phyloP scores from a whole-genome alignment of 2,888 invertebrate genomes.

The Subacronicta megacephala region DNA sequence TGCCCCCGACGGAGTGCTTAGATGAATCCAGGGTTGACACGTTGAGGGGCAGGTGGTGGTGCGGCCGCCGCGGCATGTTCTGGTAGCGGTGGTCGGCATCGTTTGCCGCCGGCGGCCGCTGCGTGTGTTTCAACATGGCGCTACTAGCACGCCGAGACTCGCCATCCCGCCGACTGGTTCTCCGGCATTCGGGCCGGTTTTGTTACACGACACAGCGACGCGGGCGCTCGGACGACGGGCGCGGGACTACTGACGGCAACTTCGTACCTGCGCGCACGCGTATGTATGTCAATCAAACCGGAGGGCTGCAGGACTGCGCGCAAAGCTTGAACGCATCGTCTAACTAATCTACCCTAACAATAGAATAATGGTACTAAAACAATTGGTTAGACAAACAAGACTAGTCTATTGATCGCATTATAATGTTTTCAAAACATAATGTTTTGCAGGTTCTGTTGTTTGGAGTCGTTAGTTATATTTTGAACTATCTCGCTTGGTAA shows the following conservation, averaged over 20 bases:
- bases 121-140: constrained; percentile 93
- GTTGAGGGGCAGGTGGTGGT: constrained; percentile 91
- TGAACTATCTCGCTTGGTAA: constrained; percentile 19
- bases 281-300: constrained; percentile 80
- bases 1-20: constrained; percentile 91
- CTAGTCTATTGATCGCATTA: constrained; percentile 23
- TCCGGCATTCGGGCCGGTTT: constrained; percentile 79
- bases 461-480: constrained; percentile 11
- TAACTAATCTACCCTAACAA: constrained; percentile 69
- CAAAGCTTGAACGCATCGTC: constrained; percentile 43
- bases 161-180: constrained; percentile 84
- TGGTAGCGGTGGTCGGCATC: constrained; percentile 89
- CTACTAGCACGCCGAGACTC: constrained; percentile 78
- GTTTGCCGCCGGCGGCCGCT: constrained; percentile 88
- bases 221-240: constrained; percentile 72
- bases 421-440: constrained; percentile 48
- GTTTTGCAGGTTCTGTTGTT: constrained; percentile 26
- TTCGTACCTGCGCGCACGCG: constrained; percentile 73
- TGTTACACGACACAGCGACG: constrained; percentile 56
- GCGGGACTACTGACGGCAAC: constrained; percentile 72
- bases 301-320: constrained; percentile 63
- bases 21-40: constrained; percentile 92
- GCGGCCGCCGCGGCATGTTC: constrained; percentile 89
- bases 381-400: constrained; percentile 45
- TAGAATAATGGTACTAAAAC: constrained; percentile 63